Evolutionary conservation across 2,888 invertebrate species (phyloP).

Genomic region (Lasioglossum oenotherae): DNA sequence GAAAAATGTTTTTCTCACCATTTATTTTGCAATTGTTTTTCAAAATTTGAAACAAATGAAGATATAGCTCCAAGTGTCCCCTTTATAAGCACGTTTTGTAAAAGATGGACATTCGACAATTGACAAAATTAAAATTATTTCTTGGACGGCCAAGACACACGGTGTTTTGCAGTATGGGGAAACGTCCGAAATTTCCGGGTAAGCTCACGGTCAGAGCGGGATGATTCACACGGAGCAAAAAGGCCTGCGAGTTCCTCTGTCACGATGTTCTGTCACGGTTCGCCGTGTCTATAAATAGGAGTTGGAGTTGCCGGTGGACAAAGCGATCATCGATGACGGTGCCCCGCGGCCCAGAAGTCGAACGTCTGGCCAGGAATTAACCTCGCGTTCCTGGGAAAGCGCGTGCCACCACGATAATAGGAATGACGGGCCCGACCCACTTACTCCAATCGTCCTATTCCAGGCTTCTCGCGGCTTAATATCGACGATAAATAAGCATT

Average conservation of each 20-base stretch:
- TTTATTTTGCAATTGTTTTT: too few relatives aligned
- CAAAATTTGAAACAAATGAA: too few relatives aligned
- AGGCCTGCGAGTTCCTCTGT: background rate
- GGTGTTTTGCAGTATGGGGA: background rate
- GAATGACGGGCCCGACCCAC: constrained; percentile 70
- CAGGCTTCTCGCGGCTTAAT: constrained; percentile 54
- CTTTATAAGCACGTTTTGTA: too few relatives aligned
- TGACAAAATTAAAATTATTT: too few relatives aligned
- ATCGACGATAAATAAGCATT: constrained; percentile 70
- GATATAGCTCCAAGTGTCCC: too few relatives aligned
- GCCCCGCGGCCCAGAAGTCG: constrained; percentile 47
- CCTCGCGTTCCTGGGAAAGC: constrained; percentile 57
- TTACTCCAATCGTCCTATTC: constrained; percentile 53
- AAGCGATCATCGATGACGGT: constrained; percentile 41
- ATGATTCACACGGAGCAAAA: background rate
- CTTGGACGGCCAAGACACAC: too few relatives aligned
- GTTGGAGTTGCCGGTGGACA: background rate
- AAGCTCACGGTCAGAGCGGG: background rate
- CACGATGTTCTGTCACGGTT: background rate
- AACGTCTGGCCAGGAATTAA: constrained; percentile 44
- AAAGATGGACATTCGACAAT: too few relatives aligned
- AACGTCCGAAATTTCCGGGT: background rate
- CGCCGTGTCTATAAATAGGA: constrained; percentile 34
- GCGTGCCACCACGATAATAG: constrained; percentile 66
- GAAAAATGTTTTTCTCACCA: too few relatives aligned